Evolutionary conservation across 2,797 vertebrate species (phyloP), one percentile per base, ranked within the genome.

Genomic region (Streptopelia turtur): DNA sequence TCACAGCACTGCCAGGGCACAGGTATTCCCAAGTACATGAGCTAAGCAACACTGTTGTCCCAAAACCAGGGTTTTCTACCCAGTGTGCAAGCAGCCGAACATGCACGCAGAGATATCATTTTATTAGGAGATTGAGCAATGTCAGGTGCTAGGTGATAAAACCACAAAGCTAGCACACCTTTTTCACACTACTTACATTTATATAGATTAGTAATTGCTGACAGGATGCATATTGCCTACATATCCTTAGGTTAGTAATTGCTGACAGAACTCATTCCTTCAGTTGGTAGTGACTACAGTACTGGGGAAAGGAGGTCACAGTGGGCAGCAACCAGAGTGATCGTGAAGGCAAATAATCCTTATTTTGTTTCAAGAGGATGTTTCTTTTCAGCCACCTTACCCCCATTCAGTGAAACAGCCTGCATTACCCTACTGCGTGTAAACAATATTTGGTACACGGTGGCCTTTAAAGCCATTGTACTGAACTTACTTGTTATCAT

Each of bases 11-110:
- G 37, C 22, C 25, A 30, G 25, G 53, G 28, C 65, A 22, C 37
- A 49, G 23, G 24, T 7, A 47, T 11, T 43, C 41, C 37, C 1
- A 1, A 23, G 21, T 20, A 24, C 1, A 0, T 47, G 28, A 47
- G 9, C 35, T 57, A 25, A 50, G 11, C n/a, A 30, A 33, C 30
- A 18, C 21, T 25, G n/a, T 43, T 43, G 43, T 43, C 43, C 43
- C 43, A 43, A 43, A 43, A 9, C 16, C 43, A 18, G 43, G 43
- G 17, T 43, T 43, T 18, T 43, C 16, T 43, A 43, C 43, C 43
- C 43, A 43, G 43, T 9, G 43, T 43, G 43, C 43, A 43, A 43
- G 43, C 43, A 43, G 17, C 17, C 16, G 4, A 43, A 43, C 43
- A 18, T 9, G 8, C 43, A 43, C 17, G 43, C 43, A 43, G 43